phyloP scores from a whole-genome alignment of 1,140 invertebrate genomes.

The Aphis gossypii region DNA sequence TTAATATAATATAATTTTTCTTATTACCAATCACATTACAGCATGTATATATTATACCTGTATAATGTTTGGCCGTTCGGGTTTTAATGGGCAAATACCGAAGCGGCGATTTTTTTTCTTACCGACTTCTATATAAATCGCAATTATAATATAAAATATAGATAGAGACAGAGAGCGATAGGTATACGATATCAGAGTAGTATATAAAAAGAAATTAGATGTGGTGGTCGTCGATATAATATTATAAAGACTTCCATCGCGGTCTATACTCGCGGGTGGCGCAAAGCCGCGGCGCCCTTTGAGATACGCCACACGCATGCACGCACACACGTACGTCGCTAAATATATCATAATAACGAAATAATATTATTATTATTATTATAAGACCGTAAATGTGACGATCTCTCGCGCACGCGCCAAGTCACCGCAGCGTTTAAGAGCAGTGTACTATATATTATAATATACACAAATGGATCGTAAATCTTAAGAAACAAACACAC shows the following conservation, averaged over 20 bases:
- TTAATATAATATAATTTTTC: background rate
- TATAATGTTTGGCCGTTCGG: background rate
- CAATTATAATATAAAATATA: constrained; percentile 8
- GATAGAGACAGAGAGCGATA: background rate
- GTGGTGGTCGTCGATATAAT: background rate
- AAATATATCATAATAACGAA: constrained; percentile 39
- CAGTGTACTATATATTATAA: background rate
- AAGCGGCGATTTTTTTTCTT: background rate
- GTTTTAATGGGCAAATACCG: background rate
- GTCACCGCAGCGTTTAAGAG: background rate
- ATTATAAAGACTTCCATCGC: constrained; percentile 17
- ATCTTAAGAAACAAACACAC: background rate
- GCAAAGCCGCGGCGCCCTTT: constrained; percentile 40
- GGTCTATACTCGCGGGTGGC: constrained; percentile 39
- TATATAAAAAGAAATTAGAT: background rate
- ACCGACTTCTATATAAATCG: constrained; percentile 46
- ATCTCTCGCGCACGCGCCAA: background rate
- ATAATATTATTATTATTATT: constrained; percentile 23
- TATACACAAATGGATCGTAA: background rate
- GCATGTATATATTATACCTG: background rate
- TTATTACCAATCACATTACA: background rate
- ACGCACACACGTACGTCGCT: background rate
- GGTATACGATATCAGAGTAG: background rate
- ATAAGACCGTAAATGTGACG: background rate
- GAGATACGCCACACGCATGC: constrained; percentile 13